Base-by-base conservation (phyloP, 2,797 vertebrate species). In the Fratercula arctica region DNA sequence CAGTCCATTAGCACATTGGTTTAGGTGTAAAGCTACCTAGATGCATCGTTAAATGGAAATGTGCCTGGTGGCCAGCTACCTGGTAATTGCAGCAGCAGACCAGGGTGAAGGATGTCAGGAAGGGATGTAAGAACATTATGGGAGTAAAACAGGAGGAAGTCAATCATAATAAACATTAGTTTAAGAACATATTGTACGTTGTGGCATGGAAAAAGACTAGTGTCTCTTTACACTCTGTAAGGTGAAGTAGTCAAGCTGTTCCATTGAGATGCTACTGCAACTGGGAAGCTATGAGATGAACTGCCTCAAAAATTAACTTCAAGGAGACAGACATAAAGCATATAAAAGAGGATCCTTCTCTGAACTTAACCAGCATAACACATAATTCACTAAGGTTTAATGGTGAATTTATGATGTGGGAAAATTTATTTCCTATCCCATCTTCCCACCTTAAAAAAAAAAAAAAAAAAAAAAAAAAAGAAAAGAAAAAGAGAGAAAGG, bases 361-460 rank as follows among this genome's bases (percentile, higher is more conserved):
- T 87, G 74, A 89, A 91, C 66, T 91, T 83, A 81, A 35, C 51
- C 37, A 74, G 24, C 13, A 24, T 25, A 92, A 43, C 31, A 66
- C 24, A 50, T 54, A 68, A 93, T 92, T 93, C 69, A 76, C 39
- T 77, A 79, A 63, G 50, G 17, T 93, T 53, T 73, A 93, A 67
- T 73, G 87, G 48, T 29, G 75, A 57, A 88, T 94, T 94, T 89
- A 77, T 81, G 25, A 79, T 69, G 14, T 56, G 24, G 28, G 86
- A 88, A 94, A 94, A 95, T 64, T 68, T 91, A 87, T 69, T 87
- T 93, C 64, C 29, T 77, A 50, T 53, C 39, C 14, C 17, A 75
- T 61, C 70, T 54, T 87, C 59, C 61, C 25, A 82, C 7, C 18
- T 43, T 12, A 82, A 75, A 72, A 57, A 31, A 69, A 50, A 20